phyloP scores from a whole-genome alignment of 1,140 invertebrate species.

The Ruditapes philippinarum region DNA sequence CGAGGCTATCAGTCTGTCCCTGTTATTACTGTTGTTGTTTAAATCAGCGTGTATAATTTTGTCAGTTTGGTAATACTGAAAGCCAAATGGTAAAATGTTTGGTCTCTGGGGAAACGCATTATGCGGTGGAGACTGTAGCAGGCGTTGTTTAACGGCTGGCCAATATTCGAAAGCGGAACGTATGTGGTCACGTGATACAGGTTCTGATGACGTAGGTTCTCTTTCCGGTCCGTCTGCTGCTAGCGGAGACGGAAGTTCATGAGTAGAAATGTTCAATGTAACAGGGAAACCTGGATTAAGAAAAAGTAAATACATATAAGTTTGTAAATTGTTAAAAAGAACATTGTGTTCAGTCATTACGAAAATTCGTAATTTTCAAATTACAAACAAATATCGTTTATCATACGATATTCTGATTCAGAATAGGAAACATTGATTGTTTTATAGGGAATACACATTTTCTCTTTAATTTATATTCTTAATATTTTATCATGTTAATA shows the following conservation, averaged over 20 bases:
- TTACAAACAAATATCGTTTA: no score
- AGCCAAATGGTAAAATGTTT: background rate
- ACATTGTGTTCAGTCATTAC: no score
- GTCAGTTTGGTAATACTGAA: background rate
- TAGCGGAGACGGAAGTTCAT: background rate
- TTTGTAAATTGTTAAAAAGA: no score
- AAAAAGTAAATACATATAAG: no score
- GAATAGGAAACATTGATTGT: no score
- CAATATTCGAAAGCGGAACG: constrained; percentile 46
- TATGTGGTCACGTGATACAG: background rate
- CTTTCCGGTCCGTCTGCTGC: constrained; percentile 23
- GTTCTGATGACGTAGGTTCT: background rate
- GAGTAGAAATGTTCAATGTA: background rate
- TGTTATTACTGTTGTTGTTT: constrained; percentile 2
- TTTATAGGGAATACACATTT: no score
- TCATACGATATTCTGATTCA: no score
- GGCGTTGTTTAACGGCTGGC: constrained; percentile 23
- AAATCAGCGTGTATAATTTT: background rate
- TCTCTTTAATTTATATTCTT: no score
- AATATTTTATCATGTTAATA: no score
- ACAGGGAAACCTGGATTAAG: no score
- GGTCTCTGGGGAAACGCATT: constrained; percentile 15
- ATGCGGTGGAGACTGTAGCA: background rate
- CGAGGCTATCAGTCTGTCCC: background rate
- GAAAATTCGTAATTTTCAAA: no score